These are phyloP conservation scores for Ciconia nigra DNA, from an alignment of 2,797 vertebrate genomes.

Conservation along the genomic window DNA sequence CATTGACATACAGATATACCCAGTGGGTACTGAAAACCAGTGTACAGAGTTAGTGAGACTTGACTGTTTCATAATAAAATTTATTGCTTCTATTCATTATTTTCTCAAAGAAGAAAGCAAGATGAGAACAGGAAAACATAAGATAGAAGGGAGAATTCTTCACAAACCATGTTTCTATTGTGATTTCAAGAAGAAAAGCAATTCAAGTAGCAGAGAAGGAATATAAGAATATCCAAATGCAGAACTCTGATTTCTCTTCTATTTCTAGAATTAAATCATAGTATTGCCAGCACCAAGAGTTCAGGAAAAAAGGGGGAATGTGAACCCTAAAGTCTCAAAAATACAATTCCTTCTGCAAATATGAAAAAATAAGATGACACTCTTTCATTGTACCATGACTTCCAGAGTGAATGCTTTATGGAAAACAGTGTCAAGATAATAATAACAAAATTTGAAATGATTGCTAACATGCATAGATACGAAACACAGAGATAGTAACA, in stretches of 20 bases:
- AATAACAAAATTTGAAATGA: neutral
- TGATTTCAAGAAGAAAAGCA: neutral
- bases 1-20: neutral
- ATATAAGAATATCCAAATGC: neutral
- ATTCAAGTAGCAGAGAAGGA: neutral
- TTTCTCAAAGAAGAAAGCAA: constrained; percentile 19
- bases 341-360: neutral
- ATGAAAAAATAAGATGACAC: neutral
- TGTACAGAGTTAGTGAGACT: neutral
- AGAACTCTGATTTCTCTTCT: neutral
- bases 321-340: neutral
- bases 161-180: neutral
- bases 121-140: neutral
- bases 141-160: neutral
- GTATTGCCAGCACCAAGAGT: neutral
- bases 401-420: neutral
- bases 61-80: neutral
- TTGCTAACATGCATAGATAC: neutral
- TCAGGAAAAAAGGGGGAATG: neutral
- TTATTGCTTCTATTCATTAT: constrained; percentile 15
- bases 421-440: neutral
- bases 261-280: neutral
- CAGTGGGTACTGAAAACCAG: neutral
- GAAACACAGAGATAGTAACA: neutral
- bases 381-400: neutral